Evolutionary conservation across 2,113 vertebrate genomes (phyloP).

Genomic region (Caretta caretta): DNA sequence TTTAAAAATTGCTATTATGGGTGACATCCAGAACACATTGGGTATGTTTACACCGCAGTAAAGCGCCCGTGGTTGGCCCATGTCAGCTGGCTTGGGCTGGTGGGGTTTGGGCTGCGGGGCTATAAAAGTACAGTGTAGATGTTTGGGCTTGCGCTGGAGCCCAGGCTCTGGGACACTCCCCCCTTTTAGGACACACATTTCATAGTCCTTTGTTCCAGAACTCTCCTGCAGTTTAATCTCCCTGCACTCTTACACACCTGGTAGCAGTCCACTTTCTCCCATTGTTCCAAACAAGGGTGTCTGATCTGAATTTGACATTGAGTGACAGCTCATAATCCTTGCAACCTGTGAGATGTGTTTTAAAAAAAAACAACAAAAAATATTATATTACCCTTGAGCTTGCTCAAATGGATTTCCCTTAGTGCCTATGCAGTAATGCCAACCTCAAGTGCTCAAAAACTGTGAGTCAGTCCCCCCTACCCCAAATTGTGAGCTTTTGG

Average conservation of each 20-base stretch:
- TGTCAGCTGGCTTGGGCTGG: neutral
- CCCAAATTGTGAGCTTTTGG: neutral
- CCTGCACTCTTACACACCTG: neutral
- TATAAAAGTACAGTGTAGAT: neutral
- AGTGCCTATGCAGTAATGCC: neutral
- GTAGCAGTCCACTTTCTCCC: neutral
- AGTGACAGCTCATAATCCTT: neutral
- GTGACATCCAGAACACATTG: neutral
- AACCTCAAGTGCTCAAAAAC: neutral
- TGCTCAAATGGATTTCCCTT: neutral
- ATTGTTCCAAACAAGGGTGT: neutral
- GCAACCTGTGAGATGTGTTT: neutral
- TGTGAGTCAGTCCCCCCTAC: neutral
- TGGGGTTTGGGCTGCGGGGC: neutral
- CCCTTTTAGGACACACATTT: neutral
- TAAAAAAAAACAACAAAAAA: neutral
- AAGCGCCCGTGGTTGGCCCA: neutral
- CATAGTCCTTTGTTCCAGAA: neutral
- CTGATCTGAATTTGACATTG: neutral
- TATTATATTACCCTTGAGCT: neutral
- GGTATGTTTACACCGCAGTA: neutral
- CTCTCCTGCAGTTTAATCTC: neutral
- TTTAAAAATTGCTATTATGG: neutral
- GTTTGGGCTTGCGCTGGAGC: neutral
- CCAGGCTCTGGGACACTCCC: neutral